phyloP scores from a whole-genome alignment of 2,797 vertebrate genomes.

The Enteromius radiatus region DNA sequence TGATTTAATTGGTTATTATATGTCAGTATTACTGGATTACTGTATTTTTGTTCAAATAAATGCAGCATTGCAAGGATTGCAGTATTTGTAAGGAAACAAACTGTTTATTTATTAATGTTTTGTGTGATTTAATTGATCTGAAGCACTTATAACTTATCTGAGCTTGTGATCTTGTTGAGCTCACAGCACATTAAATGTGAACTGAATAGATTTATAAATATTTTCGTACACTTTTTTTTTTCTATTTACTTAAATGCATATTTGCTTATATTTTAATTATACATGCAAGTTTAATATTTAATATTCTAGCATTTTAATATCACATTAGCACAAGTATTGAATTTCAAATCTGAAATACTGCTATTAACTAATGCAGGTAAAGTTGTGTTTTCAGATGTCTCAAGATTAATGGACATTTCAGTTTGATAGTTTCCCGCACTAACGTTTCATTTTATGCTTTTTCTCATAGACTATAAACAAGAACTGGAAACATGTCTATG shows the following conservation, averaged over 20 bases:
- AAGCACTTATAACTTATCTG: not conserved
- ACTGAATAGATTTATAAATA: not conserved
- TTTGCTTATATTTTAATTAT: not conserved
- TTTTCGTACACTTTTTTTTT: not conserved
- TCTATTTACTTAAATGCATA: not conserved
- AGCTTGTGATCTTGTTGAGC: not conserved
- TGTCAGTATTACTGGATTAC: not conserved
- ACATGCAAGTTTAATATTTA: not conserved
- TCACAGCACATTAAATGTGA: not conserved
- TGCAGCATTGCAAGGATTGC: not conserved
- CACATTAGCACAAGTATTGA: not conserved
- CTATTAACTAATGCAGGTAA: not conserved
- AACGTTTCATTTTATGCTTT: not conserved
- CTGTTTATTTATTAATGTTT: too few relatives aligned
- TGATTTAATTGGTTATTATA: not conserved
- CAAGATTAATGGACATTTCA: not conserved
- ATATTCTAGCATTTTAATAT: not conserved
- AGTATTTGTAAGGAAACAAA: too few relatives aligned
- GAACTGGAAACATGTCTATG: conserved; percentile 4
- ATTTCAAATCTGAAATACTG: not conserved
- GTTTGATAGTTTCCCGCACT: not conserved
- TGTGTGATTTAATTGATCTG: too few relatives aligned
- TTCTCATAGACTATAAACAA: not conserved
- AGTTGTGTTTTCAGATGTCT: not conserved
- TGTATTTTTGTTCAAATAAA: not conserved